Evolutionary conservation across 2,113 vertebrate species (phyloP).

Genomic region (Odocoileus virginianus): DNA sequence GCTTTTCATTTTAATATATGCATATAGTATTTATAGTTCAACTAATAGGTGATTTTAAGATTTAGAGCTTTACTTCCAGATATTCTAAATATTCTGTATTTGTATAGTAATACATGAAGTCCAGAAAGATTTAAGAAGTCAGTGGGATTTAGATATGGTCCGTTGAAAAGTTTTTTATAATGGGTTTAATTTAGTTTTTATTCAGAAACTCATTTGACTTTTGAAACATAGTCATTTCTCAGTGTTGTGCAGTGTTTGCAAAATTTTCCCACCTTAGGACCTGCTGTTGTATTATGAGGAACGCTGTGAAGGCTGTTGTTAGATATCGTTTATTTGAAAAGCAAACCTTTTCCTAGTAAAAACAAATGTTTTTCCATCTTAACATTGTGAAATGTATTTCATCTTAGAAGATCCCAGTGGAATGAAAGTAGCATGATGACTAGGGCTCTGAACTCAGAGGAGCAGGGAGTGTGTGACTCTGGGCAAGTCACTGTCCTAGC

Average conservation of each 20-base stretch:
- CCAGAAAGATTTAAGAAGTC: conserved; percentile 33
- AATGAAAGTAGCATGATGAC: not conserved
- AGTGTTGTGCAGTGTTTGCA: conserved; percentile 22
- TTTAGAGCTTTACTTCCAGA: conserved; percentile 9
- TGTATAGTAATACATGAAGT: conserved; percentile 15
- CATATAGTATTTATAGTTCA: not conserved
- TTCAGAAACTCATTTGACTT: conserved; percentile 47
- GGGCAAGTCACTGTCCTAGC: not conserved
- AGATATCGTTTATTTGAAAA: conserved; percentile 30
- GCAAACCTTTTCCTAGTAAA: conserved; percentile 19
- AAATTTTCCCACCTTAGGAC: conserved; percentile 10
- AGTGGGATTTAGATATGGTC: conserved; percentile 46
- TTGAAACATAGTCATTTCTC: conserved; percentile 54
- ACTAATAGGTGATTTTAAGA: conserved; percentile 12
- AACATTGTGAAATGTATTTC: not conserved
- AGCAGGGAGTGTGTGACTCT: not conserved
- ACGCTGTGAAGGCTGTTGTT: not conserved
- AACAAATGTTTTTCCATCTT: conserved; percentile 33
- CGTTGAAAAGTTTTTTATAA: conserved; percentile 33
- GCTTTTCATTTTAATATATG: not conserved
- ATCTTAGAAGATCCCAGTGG: not conserved
- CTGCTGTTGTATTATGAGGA: conserved; percentile 25
- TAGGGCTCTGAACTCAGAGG: not conserved
- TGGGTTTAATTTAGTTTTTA: conserved; percentile 51
- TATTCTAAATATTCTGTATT: conserved; percentile 37